A percentile compares a stretch with the other conserved stretches of the same genome.
phyloP scores from a whole-genome alignment of 2,113 vertebrate genomes.

The Gobio gobio region DNA sequence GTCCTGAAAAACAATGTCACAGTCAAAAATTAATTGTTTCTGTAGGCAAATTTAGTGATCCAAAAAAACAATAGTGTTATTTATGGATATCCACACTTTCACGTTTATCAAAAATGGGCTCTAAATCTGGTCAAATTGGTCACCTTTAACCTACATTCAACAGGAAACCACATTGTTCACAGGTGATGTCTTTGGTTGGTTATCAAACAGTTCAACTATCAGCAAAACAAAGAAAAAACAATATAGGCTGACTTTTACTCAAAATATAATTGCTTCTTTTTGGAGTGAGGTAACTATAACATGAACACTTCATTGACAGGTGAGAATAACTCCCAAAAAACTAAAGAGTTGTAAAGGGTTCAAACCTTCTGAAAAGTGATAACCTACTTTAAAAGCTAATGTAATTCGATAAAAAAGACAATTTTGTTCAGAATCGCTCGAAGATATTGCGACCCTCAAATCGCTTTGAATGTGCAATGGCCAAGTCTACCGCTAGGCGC shows the following conservation, averaged over 20 bases:
- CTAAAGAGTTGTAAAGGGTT: neutral
- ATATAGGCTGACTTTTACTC: neutral
- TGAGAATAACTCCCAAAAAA: neutral
- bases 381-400: neutral
- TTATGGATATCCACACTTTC: neutral
- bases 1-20: neutral
- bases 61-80: neutral
- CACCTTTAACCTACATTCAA: neutral
- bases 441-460: neutral
- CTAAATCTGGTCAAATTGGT: neutral
- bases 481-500: slow-evolving; percentile 8
- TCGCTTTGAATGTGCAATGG: neutral
- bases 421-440: neutral
- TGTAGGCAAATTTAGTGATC: neutral
- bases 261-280: neutral
- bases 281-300: neutral
- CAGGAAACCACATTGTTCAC: neutral
- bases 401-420: neutral
- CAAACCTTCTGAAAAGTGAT: neutral
- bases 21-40: neutral
- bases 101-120: neutral
- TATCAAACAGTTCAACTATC: neutral
- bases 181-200: neutral
- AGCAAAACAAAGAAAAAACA: neutral
- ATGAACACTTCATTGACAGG: neutral